Conservation (phyloP, 2,888 invertebrate genomes). For the Pseudococcus viburni region DNA sequence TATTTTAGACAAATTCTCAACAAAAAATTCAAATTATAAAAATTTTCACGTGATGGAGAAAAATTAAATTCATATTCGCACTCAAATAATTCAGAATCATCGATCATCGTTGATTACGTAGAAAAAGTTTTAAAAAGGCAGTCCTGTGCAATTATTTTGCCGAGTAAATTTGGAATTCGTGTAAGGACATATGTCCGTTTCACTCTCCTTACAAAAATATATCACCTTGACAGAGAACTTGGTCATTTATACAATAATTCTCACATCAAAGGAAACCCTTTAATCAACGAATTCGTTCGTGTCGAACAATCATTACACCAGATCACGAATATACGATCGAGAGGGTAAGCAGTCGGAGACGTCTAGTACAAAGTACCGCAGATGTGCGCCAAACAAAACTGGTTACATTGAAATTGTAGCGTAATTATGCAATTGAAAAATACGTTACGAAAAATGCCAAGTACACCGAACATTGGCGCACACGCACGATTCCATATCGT, state of each 20-base stretch:
- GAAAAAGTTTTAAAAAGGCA: no score
- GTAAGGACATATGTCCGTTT: no score
- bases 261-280: neutral
- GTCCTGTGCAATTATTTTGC: no score
- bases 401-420: neutral
- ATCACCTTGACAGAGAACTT: neutral
- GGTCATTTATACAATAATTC: neutral
- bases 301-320: conserved; percentile 29
- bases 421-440: conserved; percentile 19
- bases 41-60: no score
- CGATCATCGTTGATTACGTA: no score
- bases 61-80: no score
- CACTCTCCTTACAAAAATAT: no score
- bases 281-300: neutral
- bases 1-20: no score
- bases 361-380: neutral
- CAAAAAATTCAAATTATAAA: no score
- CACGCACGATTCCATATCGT: neutral
- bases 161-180: no score
- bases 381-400: neutral
- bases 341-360: neutral
- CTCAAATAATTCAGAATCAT: no score
- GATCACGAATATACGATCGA: conserved; percentile 1
- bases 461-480: neutral
- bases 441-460: conserved; percentile 1